Evolutionary conservation across 2,113 vertebrate genomes (phyloP).

Genomic region (Salvelinus sp.): DNA sequence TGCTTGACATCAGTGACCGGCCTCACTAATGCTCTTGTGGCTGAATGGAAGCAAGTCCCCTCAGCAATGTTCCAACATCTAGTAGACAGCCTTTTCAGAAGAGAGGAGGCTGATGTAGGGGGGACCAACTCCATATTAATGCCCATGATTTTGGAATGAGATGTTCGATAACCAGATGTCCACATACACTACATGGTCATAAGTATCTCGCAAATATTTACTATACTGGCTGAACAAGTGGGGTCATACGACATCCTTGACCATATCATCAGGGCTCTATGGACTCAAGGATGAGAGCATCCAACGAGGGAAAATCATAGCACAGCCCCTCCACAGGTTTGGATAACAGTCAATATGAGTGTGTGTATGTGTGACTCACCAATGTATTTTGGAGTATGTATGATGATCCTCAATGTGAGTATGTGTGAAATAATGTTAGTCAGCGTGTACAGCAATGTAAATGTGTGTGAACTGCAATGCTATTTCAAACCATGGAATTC

Average conservation of each 20-base stretch:
- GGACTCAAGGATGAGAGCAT: conserved; percentile 20
- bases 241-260: conserved; percentile 31
- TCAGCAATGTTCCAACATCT: no score
- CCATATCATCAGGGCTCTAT: conserved; percentile 25
- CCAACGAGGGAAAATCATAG: conserved; percentile 27
- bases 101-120: no score
- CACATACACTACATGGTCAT: no score
- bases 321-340: conserved; percentile 1
- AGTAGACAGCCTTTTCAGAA: no score
- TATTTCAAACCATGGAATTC: not conserved
- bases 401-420: not conserved
- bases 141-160: no score
- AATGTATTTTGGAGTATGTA: conserved; percentile 2
- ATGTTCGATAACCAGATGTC: no score
- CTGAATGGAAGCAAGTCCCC: no score
- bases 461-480: not conserved
- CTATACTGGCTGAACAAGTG: not conserved
- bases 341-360: not conserved
- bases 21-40: no score
- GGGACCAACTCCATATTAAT: no score
- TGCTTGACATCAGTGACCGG: no score
- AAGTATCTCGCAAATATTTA: no score
- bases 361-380: not conserved
- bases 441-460: not conserved
- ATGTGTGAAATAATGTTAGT: not conserved